Evolutionary conservation across 2,113 vertebrate species (phyloP).

Genomic region (Serilophus lunatus): DNA sequence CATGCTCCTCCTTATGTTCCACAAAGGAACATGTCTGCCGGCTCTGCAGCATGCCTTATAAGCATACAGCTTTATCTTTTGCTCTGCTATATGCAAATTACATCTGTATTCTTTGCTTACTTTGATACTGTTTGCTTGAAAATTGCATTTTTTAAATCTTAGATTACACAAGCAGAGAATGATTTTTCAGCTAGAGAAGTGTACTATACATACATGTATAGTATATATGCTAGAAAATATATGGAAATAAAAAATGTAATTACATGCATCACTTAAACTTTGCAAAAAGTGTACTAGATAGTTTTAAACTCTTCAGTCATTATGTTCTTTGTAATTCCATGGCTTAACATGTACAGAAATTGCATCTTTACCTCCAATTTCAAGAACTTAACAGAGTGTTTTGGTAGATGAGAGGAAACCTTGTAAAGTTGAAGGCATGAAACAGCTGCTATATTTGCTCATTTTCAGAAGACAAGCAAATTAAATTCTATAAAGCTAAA

Average conservation of each 20-base stretch:
- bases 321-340: background rate
- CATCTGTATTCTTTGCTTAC: background rate
- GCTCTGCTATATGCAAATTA: background rate
- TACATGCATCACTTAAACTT: background rate
- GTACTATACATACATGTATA: background rate
- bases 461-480: slow-evolving; percentile 48
- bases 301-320: background rate
- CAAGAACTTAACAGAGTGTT: slow-evolving; percentile 33
- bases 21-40: background rate
- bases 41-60: background rate
- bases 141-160: background rate
- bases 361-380: slow-evolving; percentile 6
- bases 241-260: background rate
- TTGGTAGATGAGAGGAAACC: slow-evolving; percentile 23
- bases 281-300: background rate
- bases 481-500: slow-evolving; percentile 1
- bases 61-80: background rate
- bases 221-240: background rate
- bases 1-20: background rate
- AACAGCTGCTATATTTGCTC: slow-evolving; percentile 14
- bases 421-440: slow-evolving; percentile 45
- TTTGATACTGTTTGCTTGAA: background rate
- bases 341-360: slow-evolving; percentile 28
- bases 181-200: background rate
- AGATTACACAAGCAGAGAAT: background rate